These are phyloP conservation scores for Drepanosiphum platanoidis DNA, from an alignment of 2,888 invertebrate genomes.

Conservation along the genomic window DNA sequence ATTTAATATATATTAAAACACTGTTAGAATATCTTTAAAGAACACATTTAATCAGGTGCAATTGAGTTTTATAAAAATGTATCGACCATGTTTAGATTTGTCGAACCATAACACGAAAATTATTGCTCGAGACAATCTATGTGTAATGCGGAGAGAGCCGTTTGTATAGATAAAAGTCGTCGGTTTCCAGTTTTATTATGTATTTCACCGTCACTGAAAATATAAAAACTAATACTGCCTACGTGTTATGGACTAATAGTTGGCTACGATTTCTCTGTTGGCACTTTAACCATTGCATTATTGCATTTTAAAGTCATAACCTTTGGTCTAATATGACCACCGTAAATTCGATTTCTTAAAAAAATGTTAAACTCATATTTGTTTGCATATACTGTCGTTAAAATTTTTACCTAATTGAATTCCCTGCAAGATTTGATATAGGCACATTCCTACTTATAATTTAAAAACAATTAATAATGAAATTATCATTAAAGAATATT, in stretches of 20 bases:
- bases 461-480: background rate
- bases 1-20: too few species aligned
- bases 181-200: constrained; percentile 37
- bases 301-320: background rate
- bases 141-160: constrained; percentile 32
- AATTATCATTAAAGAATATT: background rate
- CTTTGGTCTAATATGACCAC: background rate
- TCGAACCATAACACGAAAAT: background rate
- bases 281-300: background rate
- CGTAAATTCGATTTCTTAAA: background rate
- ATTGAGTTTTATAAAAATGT: background rate
- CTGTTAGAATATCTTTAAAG: too few species aligned
- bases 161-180: constrained; percentile 6
- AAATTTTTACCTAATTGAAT: background rate
- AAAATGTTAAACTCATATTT: background rate
- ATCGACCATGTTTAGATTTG: background rate
- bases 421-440: background rate
- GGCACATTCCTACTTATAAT: background rate
- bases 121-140: background rate
- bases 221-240: background rate
- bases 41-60: background rate
- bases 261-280: constrained; percentile 23
- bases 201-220: constrained; percentile 3
- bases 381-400: background rate
- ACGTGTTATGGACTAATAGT: background rate